Evolutionary conservation across 2,797 vertebrate genomes (phyloP), one percentile per base, ranked within the genome.

Genomic region (Onychomys arenicola): DNA sequence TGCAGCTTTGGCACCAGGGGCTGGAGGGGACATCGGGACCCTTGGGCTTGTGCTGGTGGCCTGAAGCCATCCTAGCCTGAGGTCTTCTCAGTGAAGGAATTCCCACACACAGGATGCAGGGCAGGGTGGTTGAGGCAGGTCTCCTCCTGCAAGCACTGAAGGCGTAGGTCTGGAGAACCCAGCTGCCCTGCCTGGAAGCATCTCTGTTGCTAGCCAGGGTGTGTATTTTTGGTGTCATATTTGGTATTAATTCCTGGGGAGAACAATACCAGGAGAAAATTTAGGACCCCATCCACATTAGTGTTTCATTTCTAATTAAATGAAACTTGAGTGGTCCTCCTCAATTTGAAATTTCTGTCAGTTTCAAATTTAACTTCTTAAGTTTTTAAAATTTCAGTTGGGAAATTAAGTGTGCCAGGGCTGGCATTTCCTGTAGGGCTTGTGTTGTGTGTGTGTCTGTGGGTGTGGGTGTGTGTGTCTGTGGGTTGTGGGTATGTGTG

Each of bases 51-150:
- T 13, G 2, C 32, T n/a, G 67, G 32, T 17, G 13, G 65, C 13
- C 65, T 52, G 49, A 10, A 6, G 19, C 3, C 0, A 52, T 10
- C 8, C 0, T 16, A 3, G 52, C 81, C 32, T 0, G 32, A 14
- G 6, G 37, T 34, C 11, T 2, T 75, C 85, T 37, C 76, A 55
- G 46, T 17, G 46, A 55, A 55, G 55, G 55, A 55, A 32, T 37
- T 40, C 23, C 19, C 37, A 11, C 11, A 10, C 21, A 49, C 71
- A 37, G 27, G 43, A 65, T n/a, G 34, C 10, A 11, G 71, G 73
- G 49, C 55, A 1, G 21, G 2, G 5, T 21, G 63, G 71, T 7
- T 7, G 23, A 6, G 13, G 5, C 11, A 1, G 25, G 6, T 67
- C 65, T 29, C 4, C 6, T 63, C 8, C 46, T 2, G 13, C 10